Conservation (phyloP, 1,140 invertebrate species). For the Vanessa tameamea region DNA sequence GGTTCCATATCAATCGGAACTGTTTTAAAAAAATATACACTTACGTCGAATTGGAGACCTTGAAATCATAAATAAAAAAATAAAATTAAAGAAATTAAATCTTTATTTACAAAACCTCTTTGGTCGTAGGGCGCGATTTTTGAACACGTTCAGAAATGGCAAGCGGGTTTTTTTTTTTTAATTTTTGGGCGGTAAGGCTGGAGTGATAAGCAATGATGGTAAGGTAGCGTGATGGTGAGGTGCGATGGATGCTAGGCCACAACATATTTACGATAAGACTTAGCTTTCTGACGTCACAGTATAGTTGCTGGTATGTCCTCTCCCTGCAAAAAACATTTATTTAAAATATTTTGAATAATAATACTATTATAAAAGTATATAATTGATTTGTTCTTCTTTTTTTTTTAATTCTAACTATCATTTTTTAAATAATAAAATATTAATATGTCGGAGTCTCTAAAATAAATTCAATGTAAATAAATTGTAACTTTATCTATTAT, state of each 20-base stretch:
- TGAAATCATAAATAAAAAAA: slow-evolving; percentile 51
- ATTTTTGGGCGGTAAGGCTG: slow-evolving; percentile 39
- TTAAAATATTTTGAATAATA: neutral
- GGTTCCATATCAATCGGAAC: slow-evolving; percentile 59
- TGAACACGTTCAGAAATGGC: slow-evolving; percentile 40
- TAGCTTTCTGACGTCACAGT: slow-evolving; percentile 73
- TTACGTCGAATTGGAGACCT: slow-evolving; percentile 35
- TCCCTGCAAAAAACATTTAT: slow-evolving; percentile 52
- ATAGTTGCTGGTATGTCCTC: slow-evolving; percentile 76
- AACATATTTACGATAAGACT: slow-evolving; percentile 73
- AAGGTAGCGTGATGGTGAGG: slow-evolving; percentile 72
- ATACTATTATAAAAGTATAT: neutral
- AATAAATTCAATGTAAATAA: too few species aligned
- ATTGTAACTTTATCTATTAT: too few species aligned
- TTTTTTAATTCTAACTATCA: too few species aligned
- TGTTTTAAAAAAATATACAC: slow-evolving; percentile 52
- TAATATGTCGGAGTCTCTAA: too few species aligned
- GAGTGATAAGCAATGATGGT: slow-evolving; percentile 71
- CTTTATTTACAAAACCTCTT: slow-evolving; percentile 59
- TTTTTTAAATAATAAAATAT: too few species aligned
- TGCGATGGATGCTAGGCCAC: slow-evolving; percentile 56
- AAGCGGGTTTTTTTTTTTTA: slow-evolving; percentile 37
- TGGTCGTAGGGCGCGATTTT: slow-evolving; percentile 50
- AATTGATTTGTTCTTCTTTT: too few species aligned
- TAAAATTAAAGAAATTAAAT: slow-evolving; percentile 37